Conservation (phyloP, 2,888 invertebrate species). For the Limnephilus marmoratus region DNA sequence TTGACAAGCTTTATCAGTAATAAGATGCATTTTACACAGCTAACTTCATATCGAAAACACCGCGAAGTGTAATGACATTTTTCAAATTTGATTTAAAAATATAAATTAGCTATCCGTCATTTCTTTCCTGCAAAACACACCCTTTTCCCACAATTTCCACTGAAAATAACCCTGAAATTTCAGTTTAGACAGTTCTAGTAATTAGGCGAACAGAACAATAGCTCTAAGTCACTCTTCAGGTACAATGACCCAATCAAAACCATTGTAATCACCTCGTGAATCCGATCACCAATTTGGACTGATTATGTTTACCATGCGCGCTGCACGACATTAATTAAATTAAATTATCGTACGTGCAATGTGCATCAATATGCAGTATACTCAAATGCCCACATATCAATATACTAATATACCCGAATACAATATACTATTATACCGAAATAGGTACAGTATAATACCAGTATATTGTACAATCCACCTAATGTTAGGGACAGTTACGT, state of each 20-base stretch:
- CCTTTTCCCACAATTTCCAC: no score
- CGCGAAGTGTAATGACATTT: no score
- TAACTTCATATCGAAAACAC: no score
- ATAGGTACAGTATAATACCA: background rate
- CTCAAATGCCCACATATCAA: background rate
- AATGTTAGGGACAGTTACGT: background rate
- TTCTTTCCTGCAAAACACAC: no score
- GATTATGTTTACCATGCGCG: conserved; percentile 5
- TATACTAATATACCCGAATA: background rate
- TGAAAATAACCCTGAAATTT: no score
- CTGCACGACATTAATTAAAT: conserved; percentile 19
- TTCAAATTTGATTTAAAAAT: no score
- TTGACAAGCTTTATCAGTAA: no score
- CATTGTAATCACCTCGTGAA: background rate
- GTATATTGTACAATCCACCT: background rate
- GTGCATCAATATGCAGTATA: background rate
- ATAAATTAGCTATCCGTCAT: no score
- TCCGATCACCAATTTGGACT: background rate
- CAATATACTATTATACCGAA: background rate
- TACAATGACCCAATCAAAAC: background rate
- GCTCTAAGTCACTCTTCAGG: background rate
- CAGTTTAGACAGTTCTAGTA: no score
- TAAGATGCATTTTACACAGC: no score
- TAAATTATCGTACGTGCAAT: conserved; percentile 3
- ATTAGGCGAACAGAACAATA: background rate